Percentiles rank a stretch among this genome's conserved stretches.
These are phyloP conservation scores for Enteromius viviparus DNA, from an alignment of 2,797 vertebrate species.

Conservation along the genomic window DNA sequence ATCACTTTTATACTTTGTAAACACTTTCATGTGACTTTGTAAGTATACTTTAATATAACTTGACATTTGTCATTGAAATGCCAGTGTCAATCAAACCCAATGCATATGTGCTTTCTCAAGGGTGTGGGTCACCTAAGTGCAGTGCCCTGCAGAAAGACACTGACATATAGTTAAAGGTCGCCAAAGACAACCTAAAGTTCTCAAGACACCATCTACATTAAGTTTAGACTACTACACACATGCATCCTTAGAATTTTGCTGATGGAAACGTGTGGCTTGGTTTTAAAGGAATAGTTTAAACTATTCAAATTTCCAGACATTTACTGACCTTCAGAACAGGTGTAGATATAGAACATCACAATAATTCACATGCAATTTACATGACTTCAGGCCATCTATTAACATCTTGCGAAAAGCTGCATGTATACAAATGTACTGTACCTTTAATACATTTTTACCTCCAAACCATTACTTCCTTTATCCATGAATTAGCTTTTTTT, in stretches of 20 bases:
- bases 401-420: neutral
- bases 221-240: neutral
- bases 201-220: slow-evolving; percentile 1
- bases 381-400: neutral
- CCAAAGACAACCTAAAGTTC: slow-evolving; percentile 17
- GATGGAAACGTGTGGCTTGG: neutral
- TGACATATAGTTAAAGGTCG: neutral
- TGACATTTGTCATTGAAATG: slow-evolving; percentile 11
- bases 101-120: slow-evolving; percentile 2
- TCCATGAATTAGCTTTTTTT: neutral
- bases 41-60: neutral
- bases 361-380: neutral
- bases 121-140: neutral
- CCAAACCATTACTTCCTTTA: neutral
- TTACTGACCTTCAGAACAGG: neutral
- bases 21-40: neutral
- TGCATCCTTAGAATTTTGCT: neutral
- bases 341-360: slow-evolving; percentile 4
- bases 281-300: neutral
- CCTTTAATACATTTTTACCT: neutral
- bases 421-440: neutral
- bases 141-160: neutral
- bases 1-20: neutral
- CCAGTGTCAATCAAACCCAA: neutral
- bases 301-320: neutral